Conservation (phyloP, 2,113 vertebrate species). For the Microcebus murinus region DNA sequence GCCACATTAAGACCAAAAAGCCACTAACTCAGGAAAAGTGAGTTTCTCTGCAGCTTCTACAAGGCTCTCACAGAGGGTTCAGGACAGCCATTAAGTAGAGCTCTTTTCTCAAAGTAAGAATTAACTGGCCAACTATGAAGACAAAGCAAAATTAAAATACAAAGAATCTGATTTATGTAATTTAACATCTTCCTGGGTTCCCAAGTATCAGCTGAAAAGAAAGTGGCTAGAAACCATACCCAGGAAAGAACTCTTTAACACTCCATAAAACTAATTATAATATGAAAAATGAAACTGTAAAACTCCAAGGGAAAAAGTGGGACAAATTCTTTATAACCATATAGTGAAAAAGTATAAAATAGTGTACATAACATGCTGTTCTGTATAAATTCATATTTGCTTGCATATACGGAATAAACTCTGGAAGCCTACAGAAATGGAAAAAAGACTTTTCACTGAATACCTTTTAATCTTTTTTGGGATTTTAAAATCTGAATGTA, state of each 20-base stretch:
- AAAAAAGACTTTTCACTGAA: not conserved
- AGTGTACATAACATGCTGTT: not conserved
- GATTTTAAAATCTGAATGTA: conserved; percentile 5
- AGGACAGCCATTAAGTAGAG: not conserved
- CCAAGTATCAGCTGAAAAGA: not conserved
- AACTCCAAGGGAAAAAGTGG: not conserved
- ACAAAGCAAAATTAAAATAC: not conserved
- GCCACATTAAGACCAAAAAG: not conserved
- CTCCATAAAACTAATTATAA: not conserved
- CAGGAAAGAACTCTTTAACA: not conserved
- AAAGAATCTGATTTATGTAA: not conserved
- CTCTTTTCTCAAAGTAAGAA: not conserved
- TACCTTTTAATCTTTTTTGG: not conserved
- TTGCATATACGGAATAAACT: conserved; percentile 17
- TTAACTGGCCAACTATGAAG: not conserved
- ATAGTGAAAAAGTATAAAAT: not conserved
- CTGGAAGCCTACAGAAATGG: not conserved
- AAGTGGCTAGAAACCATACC: not conserved
- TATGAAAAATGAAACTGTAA: conserved; percentile 12
- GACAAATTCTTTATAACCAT: conserved; percentile 22
- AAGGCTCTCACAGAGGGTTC: not conserved
- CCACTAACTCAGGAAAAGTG: not conserved
- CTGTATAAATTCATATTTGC: not conserved
- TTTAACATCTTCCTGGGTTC: not conserved
- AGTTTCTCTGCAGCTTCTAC: not conserved